phyloP scores from a whole-genome alignment of 2,797 vertebrate genomes.

The Labeo calbasu region DNA sequence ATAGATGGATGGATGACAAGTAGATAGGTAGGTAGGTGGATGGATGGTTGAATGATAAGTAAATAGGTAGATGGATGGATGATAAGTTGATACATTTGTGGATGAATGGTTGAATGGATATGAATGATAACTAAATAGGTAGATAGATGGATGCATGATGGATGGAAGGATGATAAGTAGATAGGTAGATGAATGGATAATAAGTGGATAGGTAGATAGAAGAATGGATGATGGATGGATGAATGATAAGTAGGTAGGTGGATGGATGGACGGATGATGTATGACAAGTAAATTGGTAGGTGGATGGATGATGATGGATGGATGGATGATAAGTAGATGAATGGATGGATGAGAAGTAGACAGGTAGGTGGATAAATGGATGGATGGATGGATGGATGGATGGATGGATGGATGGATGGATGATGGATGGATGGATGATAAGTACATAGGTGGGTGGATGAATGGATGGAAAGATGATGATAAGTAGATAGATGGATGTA shows the following conservation, averaged over 20 bases:
- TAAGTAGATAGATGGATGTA: not conserved
- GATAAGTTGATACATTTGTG: too few species aligned
- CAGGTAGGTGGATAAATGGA: not conserved
- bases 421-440: not conserved
- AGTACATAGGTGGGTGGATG: too few species aligned
- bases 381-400: not conserved
- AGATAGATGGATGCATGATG: too few species aligned
- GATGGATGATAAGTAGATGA: not conserved
- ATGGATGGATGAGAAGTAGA: not conserved
- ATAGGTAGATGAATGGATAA: not conserved
- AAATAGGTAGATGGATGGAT: not conserved
- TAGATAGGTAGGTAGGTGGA: too few species aligned
- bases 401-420: not conserved
- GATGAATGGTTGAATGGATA: not conserved
- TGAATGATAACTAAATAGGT: not conserved
- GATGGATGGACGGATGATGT: not conserved
- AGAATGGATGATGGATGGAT: not conserved
- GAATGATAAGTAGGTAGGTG: not conserved
- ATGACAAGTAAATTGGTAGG: not conserved
- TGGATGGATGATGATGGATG: not conserved
- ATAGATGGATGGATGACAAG: too few species aligned
- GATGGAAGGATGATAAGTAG: too few species aligned
- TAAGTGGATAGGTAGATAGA: not conserved
- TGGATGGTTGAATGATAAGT: not conserved
- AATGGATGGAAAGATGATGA: not conserved